These are phyloP conservation scores for Alsophila aescularia DNA, from an alignment of 2,888 invertebrate genomes.

Conservation along the genomic window DNA sequence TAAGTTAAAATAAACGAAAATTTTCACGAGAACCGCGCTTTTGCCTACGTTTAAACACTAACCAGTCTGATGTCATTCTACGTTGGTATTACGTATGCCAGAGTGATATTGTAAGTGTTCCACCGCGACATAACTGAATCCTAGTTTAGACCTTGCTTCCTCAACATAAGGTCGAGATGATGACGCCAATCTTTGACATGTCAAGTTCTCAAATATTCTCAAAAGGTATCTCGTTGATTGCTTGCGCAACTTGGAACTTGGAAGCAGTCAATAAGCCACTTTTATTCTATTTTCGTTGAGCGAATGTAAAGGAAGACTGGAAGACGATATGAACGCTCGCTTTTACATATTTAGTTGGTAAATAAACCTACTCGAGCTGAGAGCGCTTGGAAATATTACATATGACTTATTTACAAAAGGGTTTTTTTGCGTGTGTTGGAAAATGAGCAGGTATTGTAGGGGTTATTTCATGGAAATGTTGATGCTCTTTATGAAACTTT, in stretches of 20 bases:
- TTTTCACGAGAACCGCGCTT: not conserved
- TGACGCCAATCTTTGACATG: not conserved
- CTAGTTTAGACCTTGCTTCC: not conserved
- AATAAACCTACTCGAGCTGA: conserved; percentile 27
- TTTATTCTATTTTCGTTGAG: conserved; percentile 30
- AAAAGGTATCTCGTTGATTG: conserved; percentile 34
- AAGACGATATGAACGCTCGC: conserved; percentile 16
- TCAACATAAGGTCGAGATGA: not conserved
- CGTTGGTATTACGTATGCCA: not conserved
- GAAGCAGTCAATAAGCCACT: conserved; percentile 33
- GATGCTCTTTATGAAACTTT: too few relatives aligned
- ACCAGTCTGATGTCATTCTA: not conserved
- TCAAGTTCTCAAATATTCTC: conserved; percentile 15
- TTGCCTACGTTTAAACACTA: not conserved
- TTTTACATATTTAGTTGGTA: conserved; percentile 35
- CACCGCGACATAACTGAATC: not conserved
- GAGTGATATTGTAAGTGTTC: not conserved
- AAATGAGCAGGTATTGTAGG: not conserved
- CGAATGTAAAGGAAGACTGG: conserved; percentile 25
- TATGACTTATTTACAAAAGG: conserved; percentile 10
- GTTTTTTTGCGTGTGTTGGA: not conserved
- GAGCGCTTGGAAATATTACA: conserved; percentile 23
- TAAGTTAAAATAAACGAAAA: not conserved
- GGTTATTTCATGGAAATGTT: not conserved
- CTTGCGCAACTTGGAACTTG: conserved; percentile 22